phyloP scores from a whole-genome alignment of 1,140 invertebrate species.

The Neodiprion pinetum region DNA sequence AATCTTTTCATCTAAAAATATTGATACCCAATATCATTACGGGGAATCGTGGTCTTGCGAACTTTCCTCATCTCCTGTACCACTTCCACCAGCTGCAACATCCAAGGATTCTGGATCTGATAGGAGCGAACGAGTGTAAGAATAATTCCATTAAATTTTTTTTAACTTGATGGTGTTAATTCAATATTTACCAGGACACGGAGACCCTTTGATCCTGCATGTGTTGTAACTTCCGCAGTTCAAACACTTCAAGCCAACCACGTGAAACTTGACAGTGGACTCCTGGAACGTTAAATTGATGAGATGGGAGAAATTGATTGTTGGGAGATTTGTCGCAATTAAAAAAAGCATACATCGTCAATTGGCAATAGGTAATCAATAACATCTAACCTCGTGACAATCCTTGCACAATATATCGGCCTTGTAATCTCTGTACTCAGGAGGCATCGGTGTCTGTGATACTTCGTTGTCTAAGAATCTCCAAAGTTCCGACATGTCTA shows the following conservation, averaged over 20 bases:
- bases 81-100: slow-evolving; percentile 41
- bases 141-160: neutral
- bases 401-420: slow-evolving; percentile 86
- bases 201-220: slow-evolving; percentile 73
- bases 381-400: slow-evolving; percentile 78
- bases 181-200: slow-evolving; percentile 44
- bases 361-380: neutral
- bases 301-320: slow-evolving; percentile 10
- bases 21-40: slow-evolving; percentile 15
- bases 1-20: neutral
- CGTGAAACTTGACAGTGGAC: slow-evolving; percentile 82
- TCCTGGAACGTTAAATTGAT: slow-evolving; percentile 64
- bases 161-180: neutral
- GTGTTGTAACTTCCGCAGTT: slow-evolving; percentile 89
- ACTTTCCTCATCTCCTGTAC: slow-evolving; percentile 39
- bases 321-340: slow-evolving; percentile 18
- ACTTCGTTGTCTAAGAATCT: slow-evolving; percentile 82
- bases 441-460: slow-evolving; percentile 79
- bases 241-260: slow-evolving; percentile 83
- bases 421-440: slow-evolving; percentile 78
- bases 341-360: slow-evolving; percentile 1
- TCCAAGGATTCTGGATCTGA: slow-evolving; percentile 45
- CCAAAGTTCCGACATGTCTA: slow-evolving; percentile 85
- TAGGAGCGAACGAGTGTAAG: neutral
- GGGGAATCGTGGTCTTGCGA: slow-evolving; percentile 34